Evolutionary conservation across 2,113 vertebrate genomes (phyloP).

Genomic region (Petaurus breviceps): DNA sequence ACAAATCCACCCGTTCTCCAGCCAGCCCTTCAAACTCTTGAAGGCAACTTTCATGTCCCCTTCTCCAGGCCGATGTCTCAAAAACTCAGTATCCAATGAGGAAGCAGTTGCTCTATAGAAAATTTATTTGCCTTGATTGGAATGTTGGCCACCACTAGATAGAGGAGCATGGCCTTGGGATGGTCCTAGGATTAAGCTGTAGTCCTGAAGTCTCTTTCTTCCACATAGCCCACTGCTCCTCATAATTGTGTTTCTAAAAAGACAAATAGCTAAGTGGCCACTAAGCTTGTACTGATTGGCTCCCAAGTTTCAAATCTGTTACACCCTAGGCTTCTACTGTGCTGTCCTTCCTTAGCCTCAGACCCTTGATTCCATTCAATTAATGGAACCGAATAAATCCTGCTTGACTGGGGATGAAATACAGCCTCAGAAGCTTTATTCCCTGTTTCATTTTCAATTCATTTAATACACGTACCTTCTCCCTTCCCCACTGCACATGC

Average conservation of each 20-base stretch:
- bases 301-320: not conserved
- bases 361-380: slow-evolving; percentile 20
- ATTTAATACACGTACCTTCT: not conserved
- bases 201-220: not conserved
- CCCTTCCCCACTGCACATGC: no score
- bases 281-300: not conserved
- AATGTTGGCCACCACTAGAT: not conserved
- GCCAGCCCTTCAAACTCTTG: not conserved
- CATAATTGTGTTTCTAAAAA: not conserved
- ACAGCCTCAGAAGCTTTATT: slow-evolving; percentile 57
- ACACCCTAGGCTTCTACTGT: not conserved
- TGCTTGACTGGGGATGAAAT: slow-evolving; percentile 68
- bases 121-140: not conserved
- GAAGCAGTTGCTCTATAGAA: not conserved
- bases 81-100: not conserved
- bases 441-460: slow-evolving; percentile 16
- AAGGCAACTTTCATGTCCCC: not conserved
- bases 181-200: not conserved
- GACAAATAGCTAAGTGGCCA: not conserved
- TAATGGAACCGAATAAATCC: slow-evolving; percentile 66
- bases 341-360: slow-evolving; percentile 23
- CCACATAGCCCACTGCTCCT: not conserved
- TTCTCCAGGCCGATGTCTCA: not conserved
- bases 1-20: not conserved
- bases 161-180: not conserved